Percentiles rank a stretch among this genome's conserved stretches.
Evolutionary conservation across 37 sponge, comb jelly and placozoan genomes (phyloP).

Genomic region (Ephydatia muelleri): DNA sequence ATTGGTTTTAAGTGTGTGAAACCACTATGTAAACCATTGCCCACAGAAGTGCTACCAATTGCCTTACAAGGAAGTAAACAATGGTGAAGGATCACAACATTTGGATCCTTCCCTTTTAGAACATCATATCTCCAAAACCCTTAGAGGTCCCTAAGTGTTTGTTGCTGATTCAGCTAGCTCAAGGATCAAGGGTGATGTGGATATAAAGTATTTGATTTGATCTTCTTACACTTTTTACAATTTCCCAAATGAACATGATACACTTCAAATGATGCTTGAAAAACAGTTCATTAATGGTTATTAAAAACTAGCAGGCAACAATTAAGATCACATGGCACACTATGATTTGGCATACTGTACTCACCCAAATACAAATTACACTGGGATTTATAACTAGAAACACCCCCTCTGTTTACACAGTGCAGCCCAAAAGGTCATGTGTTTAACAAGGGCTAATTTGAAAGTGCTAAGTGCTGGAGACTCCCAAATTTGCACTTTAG

Average conservation of each 20-base stretch:
- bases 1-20: background rate
- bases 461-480: background rate
- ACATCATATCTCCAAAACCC: background rate
- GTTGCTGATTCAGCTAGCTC: background rate
- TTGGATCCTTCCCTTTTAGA: conserved; percentile 1
- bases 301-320: background rate
- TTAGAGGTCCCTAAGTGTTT: background rate
- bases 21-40: background rate
- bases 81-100: background rate
- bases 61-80: background rate
- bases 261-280: background rate
- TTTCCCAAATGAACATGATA: background rate
- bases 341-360: background rate
- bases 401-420: no score
- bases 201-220: background rate
- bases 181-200: background rate
- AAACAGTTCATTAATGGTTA: background rate
- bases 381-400: conserved; percentile 7
- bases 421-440: background rate
- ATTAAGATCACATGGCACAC: background rate
- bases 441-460: background rate
- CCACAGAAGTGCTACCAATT: background rate
- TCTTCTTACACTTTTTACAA: background rate
- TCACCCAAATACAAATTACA: background rate
- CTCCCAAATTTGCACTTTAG: background rate